Conservation (phyloP, 2,888 invertebrate species). For the Mythimna loreyi region DNA sequence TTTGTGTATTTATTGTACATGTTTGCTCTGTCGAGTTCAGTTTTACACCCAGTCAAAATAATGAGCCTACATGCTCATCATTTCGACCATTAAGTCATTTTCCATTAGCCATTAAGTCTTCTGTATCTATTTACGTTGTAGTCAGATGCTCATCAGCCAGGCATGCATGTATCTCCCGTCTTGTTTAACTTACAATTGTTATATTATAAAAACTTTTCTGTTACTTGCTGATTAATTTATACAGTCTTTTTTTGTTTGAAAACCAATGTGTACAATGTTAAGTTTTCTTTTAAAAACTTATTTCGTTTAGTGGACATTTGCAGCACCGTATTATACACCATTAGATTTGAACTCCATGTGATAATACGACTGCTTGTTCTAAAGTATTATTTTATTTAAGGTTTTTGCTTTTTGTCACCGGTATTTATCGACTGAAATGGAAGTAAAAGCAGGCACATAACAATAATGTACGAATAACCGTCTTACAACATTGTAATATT, state of each 20-base stretch:
- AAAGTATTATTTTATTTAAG: too few species aligned
- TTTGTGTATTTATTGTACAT: too few species aligned
- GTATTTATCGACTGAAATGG: too few species aligned
- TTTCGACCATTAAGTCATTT: fast-evolving
- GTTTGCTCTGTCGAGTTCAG: background rate
- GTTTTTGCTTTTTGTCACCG: too few species aligned
- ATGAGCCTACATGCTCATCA: background rate
- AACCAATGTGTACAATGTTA: background rate
- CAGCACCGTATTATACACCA: background rate
- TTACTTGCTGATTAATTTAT: constrained; percentile 3
- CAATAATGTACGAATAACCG: too few species aligned
- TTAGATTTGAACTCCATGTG: too few species aligned
- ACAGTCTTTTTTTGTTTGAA: background rate
- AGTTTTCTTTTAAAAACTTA: background rate
- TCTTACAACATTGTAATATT: too few species aligned
- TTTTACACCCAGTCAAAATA: background rate
- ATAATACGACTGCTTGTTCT: too few species aligned
- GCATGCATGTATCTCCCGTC: constrained; percentile 15
- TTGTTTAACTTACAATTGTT: constrained; percentile 24
- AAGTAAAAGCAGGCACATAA: too few species aligned
- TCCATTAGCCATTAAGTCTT: background rate
- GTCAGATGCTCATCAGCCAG: background rate
- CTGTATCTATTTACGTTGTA: background rate
- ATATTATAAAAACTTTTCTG: constrained; percentile 10
- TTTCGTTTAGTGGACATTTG: background rate